phyloP scores from a whole-genome alignment of 2,113 vertebrate genomes.

The Atractosteus spatula region DNA sequence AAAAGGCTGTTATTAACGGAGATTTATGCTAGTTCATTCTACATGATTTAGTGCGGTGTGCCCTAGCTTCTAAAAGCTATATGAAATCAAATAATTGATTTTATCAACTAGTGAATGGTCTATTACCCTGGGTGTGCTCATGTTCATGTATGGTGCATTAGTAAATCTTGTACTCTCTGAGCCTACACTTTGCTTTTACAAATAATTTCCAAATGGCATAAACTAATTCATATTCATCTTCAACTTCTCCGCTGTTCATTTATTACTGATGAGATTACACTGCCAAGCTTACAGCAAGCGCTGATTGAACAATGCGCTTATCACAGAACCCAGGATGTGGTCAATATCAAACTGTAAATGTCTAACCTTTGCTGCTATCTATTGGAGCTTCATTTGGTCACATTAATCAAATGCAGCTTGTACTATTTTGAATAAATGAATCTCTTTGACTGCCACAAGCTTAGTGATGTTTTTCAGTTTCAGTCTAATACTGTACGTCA shows the following conservation, averaged over 20 bases:
- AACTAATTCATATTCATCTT: conserved; percentile 9
- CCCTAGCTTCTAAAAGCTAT: conserved; percentile 57
- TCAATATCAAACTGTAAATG: too few relatives aligned
- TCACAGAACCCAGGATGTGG: background rate
- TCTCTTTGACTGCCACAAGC: too few relatives aligned
- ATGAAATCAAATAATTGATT: conserved; percentile 62
- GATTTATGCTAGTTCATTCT: conserved; percentile 50
- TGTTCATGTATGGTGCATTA: conserved; percentile 48
- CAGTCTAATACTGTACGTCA: too few relatives aligned
- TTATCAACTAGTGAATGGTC: conserved; percentile 60
- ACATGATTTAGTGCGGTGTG: conserved; percentile 63
- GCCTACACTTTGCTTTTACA: conserved; percentile 25
- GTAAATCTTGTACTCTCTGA: conserved; percentile 29
- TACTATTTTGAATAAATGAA: too few relatives aligned
- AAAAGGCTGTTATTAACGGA: conserved; percentile 58
- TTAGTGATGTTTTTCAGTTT: too few relatives aligned
- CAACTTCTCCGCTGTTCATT: background rate
- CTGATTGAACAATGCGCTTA: conserved; percentile 29
- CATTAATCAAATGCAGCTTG: too few relatives aligned
- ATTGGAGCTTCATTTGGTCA: too few relatives aligned
- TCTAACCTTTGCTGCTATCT: too few relatives aligned
- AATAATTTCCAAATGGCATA: background rate
- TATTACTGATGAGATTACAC: conserved; percentile 30
- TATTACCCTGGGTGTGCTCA: conserved; percentile 50
- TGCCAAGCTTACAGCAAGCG: conserved; percentile 37